Base-by-base conservation (phyloP, 2,797 vertebrate genomes). In the Hylomyscus alleni region DNA sequence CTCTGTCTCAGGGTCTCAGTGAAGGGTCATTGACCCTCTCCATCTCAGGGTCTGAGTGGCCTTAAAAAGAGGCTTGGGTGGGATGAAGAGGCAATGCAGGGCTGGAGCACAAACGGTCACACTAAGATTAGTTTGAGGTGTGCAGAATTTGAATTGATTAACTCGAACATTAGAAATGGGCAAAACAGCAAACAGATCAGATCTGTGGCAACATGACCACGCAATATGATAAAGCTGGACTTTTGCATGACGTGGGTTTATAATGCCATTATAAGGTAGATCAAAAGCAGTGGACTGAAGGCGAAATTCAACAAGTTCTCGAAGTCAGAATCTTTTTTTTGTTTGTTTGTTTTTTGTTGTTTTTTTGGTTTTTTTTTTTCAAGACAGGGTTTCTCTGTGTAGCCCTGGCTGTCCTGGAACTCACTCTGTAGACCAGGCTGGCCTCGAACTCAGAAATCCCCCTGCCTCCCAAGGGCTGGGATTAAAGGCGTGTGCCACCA, bases 81-180 rank as follows among this genome's bases (percentile, higher is more conserved):
- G 22, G 40, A 86, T 3, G 11, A 92, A 60, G 56, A 17, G 24
- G 58, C 58, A 34, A 86, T 31, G 17, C 47, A 75, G 29, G 81
- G 7, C 29, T 88, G 89, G 81, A 89, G 75, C 67, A 54, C 52
- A 91, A 89, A 86, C 81, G 37, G 8, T 89, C 40, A 80, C 37
- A 76, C 2, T 91, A 77, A 37, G 60, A 60, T n/a, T 83, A 86
- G 67, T 84, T 75, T 91, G 80, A 96, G n/a, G 37, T 88, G 1
- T 75, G 19, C 40, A 94, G 44, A 92, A 78, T 95, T 94, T 85
- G 44, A 94, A 75, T 37, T 22, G 56, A 88, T 75, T 88, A 40
- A 69, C 31, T 82, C 47, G 90, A 50, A 90, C 12, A 88, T 89
- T 77, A 78, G 50, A 95, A 88, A 93, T 73, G 91, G 82, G 37